Evolutionary conservation across 2,888 invertebrate genomes (phyloP), one percentile per base, ranked within the genome.

Genomic region (Apamea crenata): DNA sequence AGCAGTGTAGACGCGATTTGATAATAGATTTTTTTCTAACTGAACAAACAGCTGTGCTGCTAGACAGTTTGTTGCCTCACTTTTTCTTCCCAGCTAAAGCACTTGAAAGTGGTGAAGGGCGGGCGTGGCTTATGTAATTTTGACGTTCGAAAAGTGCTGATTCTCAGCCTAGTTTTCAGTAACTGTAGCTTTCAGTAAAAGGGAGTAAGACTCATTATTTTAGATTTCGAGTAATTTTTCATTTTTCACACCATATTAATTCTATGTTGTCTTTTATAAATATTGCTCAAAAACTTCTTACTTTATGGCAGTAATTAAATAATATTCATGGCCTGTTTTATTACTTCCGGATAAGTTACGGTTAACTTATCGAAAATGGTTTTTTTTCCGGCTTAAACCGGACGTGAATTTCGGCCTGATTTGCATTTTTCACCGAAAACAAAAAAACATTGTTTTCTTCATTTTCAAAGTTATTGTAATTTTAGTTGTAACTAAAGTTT

Each of bases 231-330:
- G 50, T 81, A 32, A 61, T 29, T 56, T 40, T 56, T 65, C 7
- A 32, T 32, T 65, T 77, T 78, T 53, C 40, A 63, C 44, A 53
- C 18, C 25, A 40, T 59, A 59, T 47, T 61, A 71, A 72, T 44
- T 36, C 77, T 76, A 82, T 3, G 32, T 76, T 61, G 76, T 83
- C 50, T 80, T 83, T 80, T 69, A 21, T 16, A 80, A 56, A 83
- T 36, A 61, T 67, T 83, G 29, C 59, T 83, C 44, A 61, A 83
- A 83, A 83, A 53, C 16, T 32, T 61, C 14, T 53, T 32, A 80
- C 1, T 50, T 59, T 44, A 80, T 83, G 80, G 80, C 80, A 83
- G 59, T 83, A n/a, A 14, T 77, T n/a, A 16, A 61, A 77, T 1
- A 68, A 53, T 68, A 83, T 10, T 61, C 2, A 5, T 0, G 29